Evolutionary conservation across 2,797 vertebrate species (phyloP).

Genomic region (Parauchenoglanis ngamensis): DNA sequence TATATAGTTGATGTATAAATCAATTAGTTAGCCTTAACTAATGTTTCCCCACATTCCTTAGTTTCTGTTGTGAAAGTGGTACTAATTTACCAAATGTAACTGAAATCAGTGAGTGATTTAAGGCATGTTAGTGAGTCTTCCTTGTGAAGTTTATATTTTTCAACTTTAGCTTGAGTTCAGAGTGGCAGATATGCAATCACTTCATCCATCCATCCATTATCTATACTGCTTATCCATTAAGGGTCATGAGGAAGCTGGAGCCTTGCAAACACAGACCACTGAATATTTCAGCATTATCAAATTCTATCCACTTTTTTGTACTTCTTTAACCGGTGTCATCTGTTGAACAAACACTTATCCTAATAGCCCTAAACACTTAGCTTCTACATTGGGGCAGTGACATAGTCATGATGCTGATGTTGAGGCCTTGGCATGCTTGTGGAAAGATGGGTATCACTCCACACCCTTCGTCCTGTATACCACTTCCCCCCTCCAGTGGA

Average conservation of each 20-base stretch:
- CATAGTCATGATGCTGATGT: background rate
- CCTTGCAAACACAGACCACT: background rate
- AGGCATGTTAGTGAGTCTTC: background rate
- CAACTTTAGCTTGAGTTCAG: background rate
- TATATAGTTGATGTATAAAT: background rate
- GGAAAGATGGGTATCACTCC: conserved; percentile 44
- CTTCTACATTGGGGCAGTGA: background rate
- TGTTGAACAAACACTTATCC: background rate
- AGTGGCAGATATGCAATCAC: too few species aligned
- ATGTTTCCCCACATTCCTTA: background rate
- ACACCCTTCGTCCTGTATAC: conserved; percentile 48
- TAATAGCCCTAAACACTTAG: background rate
- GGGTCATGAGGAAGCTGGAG: too few species aligned
- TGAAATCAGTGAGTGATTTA: background rate
- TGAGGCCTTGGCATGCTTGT: background rate
- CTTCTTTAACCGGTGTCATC: background rate
- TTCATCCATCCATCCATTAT: too few species aligned
- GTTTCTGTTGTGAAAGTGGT: background rate
- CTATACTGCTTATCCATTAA: too few species aligned
- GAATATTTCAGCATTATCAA: background rate
- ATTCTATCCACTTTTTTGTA: background rate
- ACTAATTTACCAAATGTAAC: background rate
- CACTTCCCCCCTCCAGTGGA: conserved; percentile 31
- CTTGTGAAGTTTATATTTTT: background rate
- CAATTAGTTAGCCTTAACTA: background rate